Evolutionary conservation across 2,888 invertebrate species (phyloP), one percentile per base, ranked within the genome.

Genomic region (Macrosiphum euphorbiae): DNA sequence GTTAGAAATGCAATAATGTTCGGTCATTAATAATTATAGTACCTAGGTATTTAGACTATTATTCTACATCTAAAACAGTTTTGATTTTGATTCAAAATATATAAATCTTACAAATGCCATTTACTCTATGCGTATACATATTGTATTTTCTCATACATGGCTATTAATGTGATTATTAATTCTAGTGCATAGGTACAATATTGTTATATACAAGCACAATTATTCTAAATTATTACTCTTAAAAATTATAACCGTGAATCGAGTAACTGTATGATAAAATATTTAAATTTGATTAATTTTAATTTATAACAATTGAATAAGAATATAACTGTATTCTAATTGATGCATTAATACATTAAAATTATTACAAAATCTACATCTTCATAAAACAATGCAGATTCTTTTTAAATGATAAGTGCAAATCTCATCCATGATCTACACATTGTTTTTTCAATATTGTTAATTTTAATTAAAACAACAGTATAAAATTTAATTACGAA

Each of bases 281-380:
- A 85, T 67, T 92, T 61, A 10, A 11, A 67, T 92, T 92, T 92
- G 35, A 47, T 58, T 58, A 47, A 86, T 85, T 47, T 58, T 50
- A 47, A 86, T n/a, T 24, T 1, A 35, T 47, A 86, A 91, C 61
- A 86, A 91, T 58, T 35, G 91, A 58, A 61, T 84, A 35, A 35
- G 35, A 78, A 78, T 47, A n/a, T 89, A 91, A 91, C 91, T 47
- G 91, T 91, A 61, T 58, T 86, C 41, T 52, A 61, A 78, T 20
- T 35, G 20, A 78, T 78, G 20, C 78, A 35, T 61, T 28, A 3
- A 84, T 24, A 47, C 10, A 28, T 58, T 55, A 26, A 55, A 85
- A 7, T n/a, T 91, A 61, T 86, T 55, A 3, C 1, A 84, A 87
- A 85, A 85, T 78, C n/a, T 89, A 89, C 44, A 84, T 84, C 84